A percentile compares a stretch with the other conserved stretches of the same genome.
These are phyloP conservation scores for Hemithea aestivaria DNA, from an alignment of 2,888 invertebrate species.

Conservation along the genomic window DNA sequence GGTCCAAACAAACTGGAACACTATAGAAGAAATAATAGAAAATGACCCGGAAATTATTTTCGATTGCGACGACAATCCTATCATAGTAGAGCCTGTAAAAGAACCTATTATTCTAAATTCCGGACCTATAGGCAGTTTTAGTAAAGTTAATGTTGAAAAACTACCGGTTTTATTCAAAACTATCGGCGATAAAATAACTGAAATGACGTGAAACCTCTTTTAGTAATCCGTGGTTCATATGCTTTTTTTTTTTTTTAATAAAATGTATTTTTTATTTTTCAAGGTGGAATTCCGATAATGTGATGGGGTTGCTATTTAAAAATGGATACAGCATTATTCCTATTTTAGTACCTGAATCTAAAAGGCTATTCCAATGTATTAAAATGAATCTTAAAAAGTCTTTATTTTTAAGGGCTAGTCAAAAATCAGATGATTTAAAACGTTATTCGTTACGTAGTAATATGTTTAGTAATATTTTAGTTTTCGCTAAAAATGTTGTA, in stretches of 20 bases:
- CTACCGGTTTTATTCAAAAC: slow-evolving; percentile 49
- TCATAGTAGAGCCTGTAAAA: slow-evolving; percentile 51
- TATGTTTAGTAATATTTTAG: slow-evolving; percentile 5
- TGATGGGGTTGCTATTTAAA: no score
- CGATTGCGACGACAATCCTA: slow-evolving; percentile 63
- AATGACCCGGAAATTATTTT: slow-evolving; percentile 73
- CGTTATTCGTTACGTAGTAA: slow-evolving; percentile 1
- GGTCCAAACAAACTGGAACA: slow-evolving; percentile 57
- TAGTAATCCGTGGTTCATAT: no score
- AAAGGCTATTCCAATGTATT: no score
- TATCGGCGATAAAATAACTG: slow-evolving; percentile 48
- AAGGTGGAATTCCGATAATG: no score
- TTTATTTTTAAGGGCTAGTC: no score
- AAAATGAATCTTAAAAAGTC: no score
- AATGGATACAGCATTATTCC: no score
- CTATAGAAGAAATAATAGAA: slow-evolving; percentile 69
- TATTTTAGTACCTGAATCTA: no score
- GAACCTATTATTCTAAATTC: slow-evolving; percentile 31
- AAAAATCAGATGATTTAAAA: background rate
- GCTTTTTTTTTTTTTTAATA: background rate
- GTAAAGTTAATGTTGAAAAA: slow-evolving; percentile 45
- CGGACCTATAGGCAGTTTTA: slow-evolving; percentile 29
- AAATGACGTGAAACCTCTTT: slow-evolving; percentile 32
- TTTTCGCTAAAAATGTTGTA: slow-evolving; percentile 13
- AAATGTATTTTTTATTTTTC: slow-evolving; percentile 4